A percentile compares a stretch with the other conserved stretches of the same genome.
Evolutionary conservation across 2,888 invertebrate genomes (phyloP).

Genomic region (Mythimna loreyi): DNA sequence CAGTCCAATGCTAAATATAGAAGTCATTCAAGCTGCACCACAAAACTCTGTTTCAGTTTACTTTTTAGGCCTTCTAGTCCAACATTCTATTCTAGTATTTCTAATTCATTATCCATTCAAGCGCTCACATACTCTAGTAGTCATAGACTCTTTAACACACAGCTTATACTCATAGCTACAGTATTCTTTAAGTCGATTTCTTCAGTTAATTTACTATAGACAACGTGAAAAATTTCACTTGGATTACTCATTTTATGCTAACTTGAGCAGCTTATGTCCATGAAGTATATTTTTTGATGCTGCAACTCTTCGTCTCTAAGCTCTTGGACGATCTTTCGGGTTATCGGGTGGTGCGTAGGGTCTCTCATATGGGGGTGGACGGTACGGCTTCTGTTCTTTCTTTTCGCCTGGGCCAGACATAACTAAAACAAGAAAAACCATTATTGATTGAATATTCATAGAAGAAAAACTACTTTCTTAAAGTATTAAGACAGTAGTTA

Average conservation of each 20-base stretch:
- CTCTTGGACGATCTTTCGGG: slow-evolving; percentile 68
- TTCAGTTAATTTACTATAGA: not conserved
- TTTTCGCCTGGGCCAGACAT: slow-evolving; percentile 79
- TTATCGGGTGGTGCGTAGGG: slow-evolving; percentile 74
- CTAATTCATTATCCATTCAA: not conserved
- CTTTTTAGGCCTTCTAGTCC: not conserved
- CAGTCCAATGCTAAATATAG: not conserved
- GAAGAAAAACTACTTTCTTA: too few species aligned
- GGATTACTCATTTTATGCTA: not conserved
- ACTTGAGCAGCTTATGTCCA: not conserved
- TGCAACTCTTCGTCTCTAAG: slow-evolving; percentile 26
- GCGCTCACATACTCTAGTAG: not conserved
- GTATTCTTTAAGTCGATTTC: not conserved
- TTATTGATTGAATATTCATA: not conserved
- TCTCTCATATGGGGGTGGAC: slow-evolving; percentile 76
- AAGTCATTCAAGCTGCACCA: not conserved
- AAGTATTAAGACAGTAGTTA: too few species aligned
- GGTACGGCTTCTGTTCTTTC: slow-evolving; percentile 72
- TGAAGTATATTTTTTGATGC: not conserved
- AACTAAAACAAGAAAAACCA: slow-evolving; percentile 32
- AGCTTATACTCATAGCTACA: not conserved
- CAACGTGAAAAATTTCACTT: not conserved
- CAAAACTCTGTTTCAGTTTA: too few species aligned
- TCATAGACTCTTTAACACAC: not conserved
- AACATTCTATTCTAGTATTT: not conserved